These are phyloP conservation scores for Trididemnum miniatum DNA, from an alignment of 23 tunicate genomes.

Conservation along the genomic window DNA sequence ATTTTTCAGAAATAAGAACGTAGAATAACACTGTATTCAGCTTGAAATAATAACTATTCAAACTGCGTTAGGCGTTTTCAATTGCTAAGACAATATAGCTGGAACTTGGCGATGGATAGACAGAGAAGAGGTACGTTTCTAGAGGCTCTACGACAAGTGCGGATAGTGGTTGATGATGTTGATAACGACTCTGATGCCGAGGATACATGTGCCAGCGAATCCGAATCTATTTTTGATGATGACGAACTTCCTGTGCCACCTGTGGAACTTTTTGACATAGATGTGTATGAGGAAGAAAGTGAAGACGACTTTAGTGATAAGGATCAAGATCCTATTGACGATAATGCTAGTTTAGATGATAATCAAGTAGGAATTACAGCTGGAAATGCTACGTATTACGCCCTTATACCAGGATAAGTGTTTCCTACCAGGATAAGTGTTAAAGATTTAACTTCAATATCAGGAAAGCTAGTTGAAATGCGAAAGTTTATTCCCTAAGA, in stretches of 20 bases:
- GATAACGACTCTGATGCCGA: slow-evolving; percentile 4
- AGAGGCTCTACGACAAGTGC: slow-evolving; percentile 1
- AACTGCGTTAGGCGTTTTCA: background rate
- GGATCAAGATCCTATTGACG: too few relatives aligned
- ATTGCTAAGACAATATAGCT: background rate
- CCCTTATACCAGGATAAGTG: too few relatives aligned
- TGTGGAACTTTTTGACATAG: background rate
- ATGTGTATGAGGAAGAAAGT: slow-evolving; percentile 14
- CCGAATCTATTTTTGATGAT: background rate
- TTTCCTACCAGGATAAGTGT: too few relatives aligned
- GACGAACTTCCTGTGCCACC: slow-evolving; percentile 17
- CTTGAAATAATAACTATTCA: background rate
- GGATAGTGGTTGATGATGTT: background rate
- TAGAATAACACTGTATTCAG: background rate
- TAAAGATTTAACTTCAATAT: too few relatives aligned
- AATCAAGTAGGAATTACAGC: too few relatives aligned
- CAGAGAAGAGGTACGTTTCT: background rate
- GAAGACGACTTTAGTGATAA: slow-evolving; percentile 10
- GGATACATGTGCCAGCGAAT: background rate
- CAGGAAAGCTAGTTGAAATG: too few relatives aligned
- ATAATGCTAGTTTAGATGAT: too few relatives aligned
- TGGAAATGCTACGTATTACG: too few relatives aligned
- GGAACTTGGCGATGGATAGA: background rate
- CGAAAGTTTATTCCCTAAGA: too few relatives aligned
- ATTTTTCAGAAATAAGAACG: too few relatives aligned